These are phyloP conservation scores for Scolanthus callimorphus DNA, from an alignment of 92 coral and sea anemone species.

Conservation along the genomic window DNA sequence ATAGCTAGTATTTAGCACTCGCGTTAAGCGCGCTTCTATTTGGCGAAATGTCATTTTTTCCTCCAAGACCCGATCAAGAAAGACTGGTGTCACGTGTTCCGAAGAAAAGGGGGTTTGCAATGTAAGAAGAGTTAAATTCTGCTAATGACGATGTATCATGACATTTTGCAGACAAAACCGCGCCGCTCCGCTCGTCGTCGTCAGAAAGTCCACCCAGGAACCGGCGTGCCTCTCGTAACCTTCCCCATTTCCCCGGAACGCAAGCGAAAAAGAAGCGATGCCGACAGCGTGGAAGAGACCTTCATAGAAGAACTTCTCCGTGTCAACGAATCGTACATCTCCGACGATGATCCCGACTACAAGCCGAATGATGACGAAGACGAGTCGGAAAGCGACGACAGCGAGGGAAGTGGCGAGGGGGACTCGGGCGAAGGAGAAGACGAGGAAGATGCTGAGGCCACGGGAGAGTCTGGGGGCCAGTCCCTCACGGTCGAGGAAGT, in stretches of 20 bases:
- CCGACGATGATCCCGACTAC: constrained; percentile 91
- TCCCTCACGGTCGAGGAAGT: constrained; percentile 19
- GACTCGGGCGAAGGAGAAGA: constrained; percentile 17
- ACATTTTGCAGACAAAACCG: not conserved
- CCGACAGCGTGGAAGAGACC: constrained; percentile 35
- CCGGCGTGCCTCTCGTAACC: constrained; percentile 7
- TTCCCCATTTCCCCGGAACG: constrained; percentile 58
- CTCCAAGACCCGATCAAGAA: too few species aligned
- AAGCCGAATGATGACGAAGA: constrained; percentile 52
- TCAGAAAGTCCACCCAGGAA: constrained; percentile 17
- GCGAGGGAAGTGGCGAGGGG: constrained; percentile 18
- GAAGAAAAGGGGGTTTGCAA: too few species aligned
- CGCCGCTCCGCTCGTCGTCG: constrained; percentile 20
- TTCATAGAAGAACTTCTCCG: constrained; percentile 43
- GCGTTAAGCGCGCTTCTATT: too few species aligned
- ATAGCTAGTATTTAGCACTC: too few species aligned
- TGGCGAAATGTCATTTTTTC: too few species aligned
- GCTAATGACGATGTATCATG: too few species aligned
- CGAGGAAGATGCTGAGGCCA: constrained; percentile 10
- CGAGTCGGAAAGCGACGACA: constrained; percentile 40
- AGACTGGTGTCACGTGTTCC: too few species aligned
- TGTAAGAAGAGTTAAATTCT: too few species aligned
- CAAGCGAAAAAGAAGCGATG: constrained; percentile 74
- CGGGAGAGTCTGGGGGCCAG: constrained; percentile 7
- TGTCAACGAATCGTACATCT: constrained; percentile 50